Conservation (phyloP, 1,140 invertebrate species). For the Potamilus streckersoni region DNA sequence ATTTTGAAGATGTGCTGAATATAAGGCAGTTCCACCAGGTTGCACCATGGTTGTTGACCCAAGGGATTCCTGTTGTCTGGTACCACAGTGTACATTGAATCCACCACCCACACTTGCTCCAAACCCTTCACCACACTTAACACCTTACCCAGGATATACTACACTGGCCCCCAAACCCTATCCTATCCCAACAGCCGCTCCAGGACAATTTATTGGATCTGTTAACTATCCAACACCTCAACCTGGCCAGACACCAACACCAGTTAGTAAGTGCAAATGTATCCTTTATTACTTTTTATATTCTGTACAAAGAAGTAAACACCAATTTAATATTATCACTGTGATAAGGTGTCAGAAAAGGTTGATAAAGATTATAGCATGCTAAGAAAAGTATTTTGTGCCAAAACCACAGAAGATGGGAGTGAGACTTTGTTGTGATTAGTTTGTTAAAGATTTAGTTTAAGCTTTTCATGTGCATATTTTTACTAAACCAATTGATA, state of each 20-base stretch:
- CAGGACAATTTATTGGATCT: conserved; percentile 40
- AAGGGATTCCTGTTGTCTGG: conserved; percentile 47
- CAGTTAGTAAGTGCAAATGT: conserved; percentile 35
- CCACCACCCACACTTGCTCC: not conserved
- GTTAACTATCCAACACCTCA: conserved; percentile 43
- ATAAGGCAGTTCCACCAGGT: conserved; percentile 33
- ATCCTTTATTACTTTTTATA: too few species aligned
- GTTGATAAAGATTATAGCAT: too few species aligned
- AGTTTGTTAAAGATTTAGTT: too few species aligned
- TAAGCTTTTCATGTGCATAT: too few species aligned
- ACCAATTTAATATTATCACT: too few species aligned
- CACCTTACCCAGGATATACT: conserved; percentile 12
- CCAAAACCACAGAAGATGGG: too few species aligned
- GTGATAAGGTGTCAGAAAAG: too few species aligned
- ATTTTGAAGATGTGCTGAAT: conserved; percentile 48
- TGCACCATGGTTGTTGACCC: conserved; percentile 48
- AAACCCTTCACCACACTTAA: conserved; percentile 1
- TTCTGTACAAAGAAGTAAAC: too few species aligned
- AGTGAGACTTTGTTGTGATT: too few species aligned
- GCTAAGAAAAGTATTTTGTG: too few species aligned
- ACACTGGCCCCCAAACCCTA: conserved; percentile 28
- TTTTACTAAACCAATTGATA: too few species aligned
- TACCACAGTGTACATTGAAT: conserved; percentile 36
- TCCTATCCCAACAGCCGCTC: conserved; percentile 38
- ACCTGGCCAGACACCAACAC: conserved; percentile 38